These are phyloP conservation scores for Patiria pectinifera DNA, from an alignment of 53 echinoderm and acorn worm genomes.

Conservation along the genomic window DNA sequence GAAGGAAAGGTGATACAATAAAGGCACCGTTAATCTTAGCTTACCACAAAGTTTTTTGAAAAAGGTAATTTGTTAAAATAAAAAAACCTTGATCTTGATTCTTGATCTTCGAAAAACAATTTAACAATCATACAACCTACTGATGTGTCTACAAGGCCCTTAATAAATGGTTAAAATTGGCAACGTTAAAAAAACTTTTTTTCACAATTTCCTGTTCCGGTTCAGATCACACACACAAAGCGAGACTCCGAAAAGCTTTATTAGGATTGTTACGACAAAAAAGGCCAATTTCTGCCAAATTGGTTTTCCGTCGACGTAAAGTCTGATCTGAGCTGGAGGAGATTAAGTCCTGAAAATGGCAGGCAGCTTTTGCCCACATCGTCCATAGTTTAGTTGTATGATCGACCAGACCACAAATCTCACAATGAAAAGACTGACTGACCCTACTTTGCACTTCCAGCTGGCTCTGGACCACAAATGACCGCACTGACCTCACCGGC, in stretches of 20 bases:
- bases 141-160: too few species aligned
- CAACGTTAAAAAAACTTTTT: neutral
- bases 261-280: neutral
- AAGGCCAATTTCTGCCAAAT: neutral
- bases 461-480: neutral
- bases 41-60: too few species aligned
- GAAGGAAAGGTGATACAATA: too few species aligned
- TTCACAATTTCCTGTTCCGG: neutral
- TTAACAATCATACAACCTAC: too few species aligned
- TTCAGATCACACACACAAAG: neutral
- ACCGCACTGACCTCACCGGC: neutral
- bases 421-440: neutral
- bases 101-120: too few species aligned
- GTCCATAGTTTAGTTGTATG: neutral
- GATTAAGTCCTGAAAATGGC: neutral
- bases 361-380: neutral
- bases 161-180: neutral
- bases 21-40: too few species aligned
- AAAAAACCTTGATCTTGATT: too few species aligned
- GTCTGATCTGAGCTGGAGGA: neutral
- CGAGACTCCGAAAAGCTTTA: neutral
- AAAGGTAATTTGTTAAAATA: too few species aligned
- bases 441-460: constrained; percentile 20
- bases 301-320: neutral
- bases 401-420: neutral